Base-by-base conservation (phyloP, 2,113 vertebrate species). In the Morone saxatilis region DNA sequence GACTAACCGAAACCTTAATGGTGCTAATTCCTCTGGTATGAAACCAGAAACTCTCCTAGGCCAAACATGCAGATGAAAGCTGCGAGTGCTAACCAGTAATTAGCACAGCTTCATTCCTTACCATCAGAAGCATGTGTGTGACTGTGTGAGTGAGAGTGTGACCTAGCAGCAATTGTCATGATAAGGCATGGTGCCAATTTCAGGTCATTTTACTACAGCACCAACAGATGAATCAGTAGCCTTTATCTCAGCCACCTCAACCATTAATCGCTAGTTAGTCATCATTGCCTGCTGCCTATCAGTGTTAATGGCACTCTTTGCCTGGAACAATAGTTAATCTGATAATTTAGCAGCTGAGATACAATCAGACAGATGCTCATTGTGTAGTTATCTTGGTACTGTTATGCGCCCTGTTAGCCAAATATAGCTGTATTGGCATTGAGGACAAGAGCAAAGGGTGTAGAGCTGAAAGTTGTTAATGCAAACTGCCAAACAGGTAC, bases 21-120 rank as follows among this genome's bases (percentile, higher is more conserved):
- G 79, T 70, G 79, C 48, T 87, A 88, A 90, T 81, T 85, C 85
- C 76, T 89, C 86, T 89, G 85, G 89, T 84, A 90, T 92, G 91
- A 88, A 75, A 74, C 75, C 88, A 81, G 11, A 13, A 91, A 79
- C 83, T 75, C 68, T 87, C 75, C 71, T 50, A 19, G 78, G 65
- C 67, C 78, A 59, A 88, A 91, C 87, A 90, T 50, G 87, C 86
- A 88, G 88, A 90, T 87, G 60, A 93, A 90, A 86, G 89, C 75
- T 70, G 81, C 31, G 7, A 88, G 70, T 41, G 77, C 81, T 68
- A 91, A 87, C 86, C 82, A 76, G 79, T 89, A 94, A 93, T 91
- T 93, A 92, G 56, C 91, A 60, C 65, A 31, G 62, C 76, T 83
- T 81, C 72, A 19, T 75, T 78, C 38, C 63, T 66, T 38, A 56